Evolutionary conservation across 2,888 invertebrate species (phyloP).

Genomic region (Tortricodes alternella): DNA sequence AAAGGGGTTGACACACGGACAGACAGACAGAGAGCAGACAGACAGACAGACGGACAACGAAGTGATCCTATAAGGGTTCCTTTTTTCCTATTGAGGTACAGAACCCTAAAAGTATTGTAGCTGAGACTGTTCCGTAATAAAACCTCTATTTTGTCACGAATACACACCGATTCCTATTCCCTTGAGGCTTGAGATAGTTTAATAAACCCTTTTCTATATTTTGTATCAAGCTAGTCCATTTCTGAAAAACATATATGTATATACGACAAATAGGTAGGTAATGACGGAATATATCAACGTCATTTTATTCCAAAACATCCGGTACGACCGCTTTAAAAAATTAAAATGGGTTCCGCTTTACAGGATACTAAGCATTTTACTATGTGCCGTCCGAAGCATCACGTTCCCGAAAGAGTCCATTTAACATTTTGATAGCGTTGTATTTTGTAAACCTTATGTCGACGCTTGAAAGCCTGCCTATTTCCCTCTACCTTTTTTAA

Average conservation of each 20-base stretch:
- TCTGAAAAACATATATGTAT: neutral
- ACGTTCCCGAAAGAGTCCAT: conserved; percentile 1
- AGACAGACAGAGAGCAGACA: no score
- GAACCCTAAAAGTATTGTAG: conserved; percentile 18
- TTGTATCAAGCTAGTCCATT: neutral
- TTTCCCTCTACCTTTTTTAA: neutral
- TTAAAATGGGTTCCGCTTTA: conserved; percentile 10
- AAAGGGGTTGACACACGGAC: no score
- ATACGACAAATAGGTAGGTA: neutral
- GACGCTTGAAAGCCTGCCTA: neutral
- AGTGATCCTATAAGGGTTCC: no score
- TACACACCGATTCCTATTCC: conserved; percentile 8
- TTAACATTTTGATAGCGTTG: neutral
- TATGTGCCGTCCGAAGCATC: conserved; percentile 8
- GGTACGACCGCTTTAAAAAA: conserved; percentile 6
- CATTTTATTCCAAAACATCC: neutral
- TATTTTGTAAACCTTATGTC: neutral
- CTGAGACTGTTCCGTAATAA: conserved; percentile 19
- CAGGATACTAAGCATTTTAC: conserved; percentile 16
- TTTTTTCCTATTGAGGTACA: conserved; percentile 20
- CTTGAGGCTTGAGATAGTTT: conserved; percentile 8
- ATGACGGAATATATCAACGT: neutral
- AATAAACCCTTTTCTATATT: conserved; percentile 3
- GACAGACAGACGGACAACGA: no score
- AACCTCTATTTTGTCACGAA: conserved; percentile 18